phyloP scores from a whole-genome alignment of 2,888 invertebrate genomes.

The Kuschelorhynchus macadamiae region DNA sequence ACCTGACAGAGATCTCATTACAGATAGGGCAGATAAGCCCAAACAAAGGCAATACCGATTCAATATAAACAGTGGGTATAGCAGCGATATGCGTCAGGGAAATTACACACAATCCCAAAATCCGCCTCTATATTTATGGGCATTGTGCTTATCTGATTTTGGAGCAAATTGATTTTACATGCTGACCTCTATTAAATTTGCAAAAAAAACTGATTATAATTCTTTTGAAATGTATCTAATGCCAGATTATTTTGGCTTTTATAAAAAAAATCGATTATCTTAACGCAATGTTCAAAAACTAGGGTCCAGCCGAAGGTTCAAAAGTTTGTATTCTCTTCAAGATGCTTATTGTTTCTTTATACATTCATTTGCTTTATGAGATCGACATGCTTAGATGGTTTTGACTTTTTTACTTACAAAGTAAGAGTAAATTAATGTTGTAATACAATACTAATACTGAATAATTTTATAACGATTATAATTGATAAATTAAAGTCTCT shows the following conservation, averaged over 20 bases:
- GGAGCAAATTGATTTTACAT: conserved; percentile 66
- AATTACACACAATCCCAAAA: conserved; percentile 67
- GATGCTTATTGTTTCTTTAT: too few relatives aligned
- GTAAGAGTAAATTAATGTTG: too few relatives aligned
- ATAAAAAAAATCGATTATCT: too few relatives aligned
- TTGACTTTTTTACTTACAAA: too few relatives aligned
- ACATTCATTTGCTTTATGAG: too few relatives aligned
- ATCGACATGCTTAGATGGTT: too few relatives aligned
- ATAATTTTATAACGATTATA: too few relatives aligned
- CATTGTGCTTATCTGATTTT: conserved; percentile 64
- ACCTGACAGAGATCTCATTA: conserved; percentile 69
- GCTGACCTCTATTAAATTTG: conserved; percentile 64
- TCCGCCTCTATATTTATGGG: conserved; percentile 66
- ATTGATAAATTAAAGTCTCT: too few relatives aligned
- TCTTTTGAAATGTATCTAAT: conserved; percentile 1
- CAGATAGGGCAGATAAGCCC: conserved; percentile 68
- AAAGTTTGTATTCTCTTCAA: too few relatives aligned
- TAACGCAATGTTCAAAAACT: too few relatives aligned
- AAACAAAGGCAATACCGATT: conserved; percentile 69
- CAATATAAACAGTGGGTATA: conserved; percentile 68
- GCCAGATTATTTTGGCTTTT: neutral
- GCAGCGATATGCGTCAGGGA: conserved; percentile 63
- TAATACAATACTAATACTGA: too few relatives aligned
- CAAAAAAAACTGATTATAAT: conserved; percentile 20
- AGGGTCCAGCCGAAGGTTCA: too few relatives aligned